Conservation (phyloP, 2,797 vertebrate genomes). For the Percopsis omiscomaycus region DNA sequence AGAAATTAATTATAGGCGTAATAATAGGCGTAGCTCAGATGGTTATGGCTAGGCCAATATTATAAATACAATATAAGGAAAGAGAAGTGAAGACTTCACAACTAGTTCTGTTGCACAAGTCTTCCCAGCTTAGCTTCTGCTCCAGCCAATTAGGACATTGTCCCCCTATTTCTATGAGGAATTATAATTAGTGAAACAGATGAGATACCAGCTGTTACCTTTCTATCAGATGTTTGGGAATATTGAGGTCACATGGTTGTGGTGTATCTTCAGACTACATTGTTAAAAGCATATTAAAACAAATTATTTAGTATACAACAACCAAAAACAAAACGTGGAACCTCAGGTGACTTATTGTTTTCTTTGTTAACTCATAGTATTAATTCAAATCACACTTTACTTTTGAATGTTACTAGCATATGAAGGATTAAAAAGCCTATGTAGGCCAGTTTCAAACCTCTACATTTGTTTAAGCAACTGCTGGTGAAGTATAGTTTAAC, state of each 20-base stretch:
- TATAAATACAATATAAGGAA: constrained; percentile 1
- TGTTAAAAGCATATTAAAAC: constrained; percentile 32
- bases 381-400: background rate
- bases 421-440: constrained; percentile 4
- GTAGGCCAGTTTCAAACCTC: constrained; percentile 21
- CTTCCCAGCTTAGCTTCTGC: constrained; percentile 34
- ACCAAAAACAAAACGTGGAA: background rate
- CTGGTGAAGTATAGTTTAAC: too few species aligned
- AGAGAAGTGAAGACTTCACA: constrained; percentile 9
- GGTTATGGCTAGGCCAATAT: background rate
- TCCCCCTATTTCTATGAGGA: constrained; percentile 42
- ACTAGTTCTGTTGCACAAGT: constrained; percentile 18
- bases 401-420: background rate
- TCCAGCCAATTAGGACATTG: constrained; percentile 42
- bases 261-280: constrained; percentile 34
- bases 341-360: background rate
- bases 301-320: background rate
- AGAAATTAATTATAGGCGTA: too few species aligned
- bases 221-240: constrained; percentile 54
- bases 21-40: too few species aligned
- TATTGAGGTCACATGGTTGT: constrained; percentile 49
- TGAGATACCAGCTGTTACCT: constrained; percentile 52
- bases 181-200: constrained; percentile 60
- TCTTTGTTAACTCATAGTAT: background rate
- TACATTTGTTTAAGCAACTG: too few species aligned